Base-by-base conservation (phyloP, 2,797 vertebrate species). In the Myiotriccus ornatus region DNA sequence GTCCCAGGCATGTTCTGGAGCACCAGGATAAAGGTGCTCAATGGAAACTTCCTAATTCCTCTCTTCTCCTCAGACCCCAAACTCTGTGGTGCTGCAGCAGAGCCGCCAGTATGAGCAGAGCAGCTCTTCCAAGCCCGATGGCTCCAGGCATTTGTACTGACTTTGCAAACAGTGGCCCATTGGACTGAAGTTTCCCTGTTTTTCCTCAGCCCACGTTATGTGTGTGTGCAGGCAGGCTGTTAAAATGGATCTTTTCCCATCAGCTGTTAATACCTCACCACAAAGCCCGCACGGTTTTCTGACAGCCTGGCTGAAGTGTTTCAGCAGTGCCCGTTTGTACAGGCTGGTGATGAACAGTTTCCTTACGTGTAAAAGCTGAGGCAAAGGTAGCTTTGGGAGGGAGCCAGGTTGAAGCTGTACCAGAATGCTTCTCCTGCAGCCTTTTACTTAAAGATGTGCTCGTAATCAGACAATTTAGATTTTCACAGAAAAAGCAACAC, bases 61-160 rank as follows among this genome's bases (percentile, higher is more conserved):
- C 55, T 49, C 52, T 56, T 50, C 64, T 64, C 53, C 67, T 64
- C 50, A 28, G 41, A 34, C 20, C 35, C 25, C 0, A 2, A 7
- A 34, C 21, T 75, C 63, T 17, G 5, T 28, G 8, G 2, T 62
- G 13, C 47, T 43, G 60, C 7, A 8, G 67, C 21, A 28, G 53
- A 53, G 4, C 25, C 1, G 5, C 52, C 1, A 16, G 4, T 14
- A 4, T 0, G 4, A 87, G 53, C 1, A 1, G 46, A 84, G 81
- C 21, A 16, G 55, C 52, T 65, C 41, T 49, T 85, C 49, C 7
- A 1, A 23, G 79, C 39, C 50, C 1, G 1, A 7, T 32, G 8
- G 56, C 60, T 44, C 47, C 0, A 1, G 57, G 59, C 41, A 37
- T 60, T 70, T 79, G 21, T 43, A 25, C 14, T 1, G 4, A 8